These are phyloP conservation scores for Puntigrus tetrazona DNA, from an alignment of 2,113 vertebrate genomes.

Conservation along the genomic window DNA sequence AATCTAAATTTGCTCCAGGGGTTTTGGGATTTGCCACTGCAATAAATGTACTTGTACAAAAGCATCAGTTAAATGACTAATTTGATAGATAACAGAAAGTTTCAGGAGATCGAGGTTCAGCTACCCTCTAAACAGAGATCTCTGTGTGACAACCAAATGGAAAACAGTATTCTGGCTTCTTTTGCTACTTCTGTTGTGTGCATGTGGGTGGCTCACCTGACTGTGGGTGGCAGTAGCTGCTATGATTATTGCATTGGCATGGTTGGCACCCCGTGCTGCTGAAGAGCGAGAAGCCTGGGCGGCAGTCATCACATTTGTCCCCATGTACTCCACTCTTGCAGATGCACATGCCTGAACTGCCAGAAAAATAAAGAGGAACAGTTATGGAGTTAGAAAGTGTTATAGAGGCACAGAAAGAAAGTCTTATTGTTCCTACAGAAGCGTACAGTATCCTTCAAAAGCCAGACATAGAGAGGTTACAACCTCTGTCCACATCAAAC, in stretches of 20 bases:
- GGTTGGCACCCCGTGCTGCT: constrained; percentile 60
- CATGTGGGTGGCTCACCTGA: constrained; percentile 55
- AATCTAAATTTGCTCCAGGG: background rate
- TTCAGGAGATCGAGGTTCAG: background rate
- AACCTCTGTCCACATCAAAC: constrained; percentile 44
- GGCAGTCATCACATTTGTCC: constrained; percentile 62
- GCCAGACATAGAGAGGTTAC: background rate
- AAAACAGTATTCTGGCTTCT: background rate
- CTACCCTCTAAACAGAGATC: background rate
- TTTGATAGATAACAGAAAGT: background rate
- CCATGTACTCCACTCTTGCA: constrained; percentile 64
- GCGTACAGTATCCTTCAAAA: background rate
- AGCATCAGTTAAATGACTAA: background rate
- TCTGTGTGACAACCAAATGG: background rate
- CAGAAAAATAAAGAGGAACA: constrained; percentile 12
- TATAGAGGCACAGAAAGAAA: background rate
- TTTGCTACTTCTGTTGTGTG: background rate
- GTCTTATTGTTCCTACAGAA: background rate
- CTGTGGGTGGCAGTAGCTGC: constrained; percentile 59
- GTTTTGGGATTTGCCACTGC: background rate
- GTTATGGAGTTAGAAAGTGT: background rate
- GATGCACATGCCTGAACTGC: constrained; percentile 62
- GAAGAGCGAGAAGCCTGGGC: constrained; percentile 59
- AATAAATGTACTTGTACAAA: constrained; percentile 2
- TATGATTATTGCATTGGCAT: constrained; percentile 64